Evolutionary conservation across 2,888 invertebrate genomes (phyloP), one percentile per base, ranked within the genome.

Genomic region (Pantelozetes paolii): DNA sequence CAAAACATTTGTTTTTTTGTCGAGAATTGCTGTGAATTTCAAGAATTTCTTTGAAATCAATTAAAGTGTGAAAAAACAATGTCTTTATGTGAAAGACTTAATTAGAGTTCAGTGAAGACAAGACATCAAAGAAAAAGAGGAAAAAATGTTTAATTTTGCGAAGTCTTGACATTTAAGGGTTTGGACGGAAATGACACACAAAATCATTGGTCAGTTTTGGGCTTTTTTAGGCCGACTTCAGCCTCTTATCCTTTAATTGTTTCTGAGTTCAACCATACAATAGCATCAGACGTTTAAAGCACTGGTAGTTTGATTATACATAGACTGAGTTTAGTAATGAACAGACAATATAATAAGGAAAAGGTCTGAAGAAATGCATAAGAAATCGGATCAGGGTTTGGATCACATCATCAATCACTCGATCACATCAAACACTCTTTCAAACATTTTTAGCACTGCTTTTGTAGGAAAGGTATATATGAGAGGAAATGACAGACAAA

Each of bases 331-430:
- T 23, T 15, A 5, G 18, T 57, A 28, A 57, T 28, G 57, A 57
- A 57, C 18, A 57, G 57, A 57, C 57, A 57, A 57, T 57, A 57
- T 28, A 57, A 57, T 57, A 9, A 23, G 57, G 23, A 23, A 57
- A 57, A 23, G 57, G 57, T 57, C 23, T 57, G 57, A 2, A 50
- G 50, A 15, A 45, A 36, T 45, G 18, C 20, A 57, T 57, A 20
- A 57, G 26, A 57, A 45, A 6, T n/a, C 18, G 18, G 2, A 57
- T 57, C 57, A 57, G 6, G 23, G 23, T 5, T 57, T 8, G 28
- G 20, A 57, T 57, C 57, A 57, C 57, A 23, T 57, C 57, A 57
- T 57, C 57, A 57, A 57, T 57, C 57, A 57, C 57, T 57, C 23
- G 8, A 57, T 57, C 57, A 57, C 57, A 23, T 23, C 26, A 23